Evolutionary conservation across 2,113 vertebrate species (phyloP).

Genomic region (Gavia stellata): DNA sequence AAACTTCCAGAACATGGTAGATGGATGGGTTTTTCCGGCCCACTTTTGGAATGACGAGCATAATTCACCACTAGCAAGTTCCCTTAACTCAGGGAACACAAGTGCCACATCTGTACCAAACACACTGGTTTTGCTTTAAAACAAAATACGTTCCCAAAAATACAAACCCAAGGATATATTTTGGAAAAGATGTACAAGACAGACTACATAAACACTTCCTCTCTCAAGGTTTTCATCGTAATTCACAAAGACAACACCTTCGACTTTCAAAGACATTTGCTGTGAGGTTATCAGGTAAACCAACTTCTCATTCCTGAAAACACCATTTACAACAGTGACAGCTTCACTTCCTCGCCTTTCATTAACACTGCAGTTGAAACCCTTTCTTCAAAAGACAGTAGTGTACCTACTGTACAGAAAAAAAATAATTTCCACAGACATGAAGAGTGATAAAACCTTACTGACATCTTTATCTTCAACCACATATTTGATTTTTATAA

Average conservation of each 20-base stretch:
- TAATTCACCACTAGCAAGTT: background rate
- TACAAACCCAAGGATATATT: background rate
- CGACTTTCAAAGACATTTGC: background rate
- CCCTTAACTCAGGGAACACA: background rate
- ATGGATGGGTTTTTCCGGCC: background rate
- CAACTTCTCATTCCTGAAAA: conserved; percentile 42
- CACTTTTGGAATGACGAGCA: fast-evolving
- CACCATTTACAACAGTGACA: background rate
- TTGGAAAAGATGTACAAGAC: background rate
- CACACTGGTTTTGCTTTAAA: background rate
- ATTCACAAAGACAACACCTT: background rate
- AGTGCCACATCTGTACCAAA: background rate
- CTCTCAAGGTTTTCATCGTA: background rate
- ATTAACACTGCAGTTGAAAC: background rate
- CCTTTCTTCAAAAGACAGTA: conserved; percentile 14
- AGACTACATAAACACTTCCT: background rate
- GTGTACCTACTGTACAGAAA: background rate
- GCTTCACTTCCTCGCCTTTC: background rate
- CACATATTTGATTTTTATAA: background rate
- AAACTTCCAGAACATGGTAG: background rate
- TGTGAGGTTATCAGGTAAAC: conserved; percentile 7
- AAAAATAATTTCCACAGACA: background rate
- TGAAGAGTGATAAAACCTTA: background rate
- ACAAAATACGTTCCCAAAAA: background rate
- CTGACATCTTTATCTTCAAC: background rate